These are phyloP conservation scores for Parazoanthus swiftii DNA, from an alignment of 92 coral and sea anemone species.

Conservation along the genomic window DNA sequence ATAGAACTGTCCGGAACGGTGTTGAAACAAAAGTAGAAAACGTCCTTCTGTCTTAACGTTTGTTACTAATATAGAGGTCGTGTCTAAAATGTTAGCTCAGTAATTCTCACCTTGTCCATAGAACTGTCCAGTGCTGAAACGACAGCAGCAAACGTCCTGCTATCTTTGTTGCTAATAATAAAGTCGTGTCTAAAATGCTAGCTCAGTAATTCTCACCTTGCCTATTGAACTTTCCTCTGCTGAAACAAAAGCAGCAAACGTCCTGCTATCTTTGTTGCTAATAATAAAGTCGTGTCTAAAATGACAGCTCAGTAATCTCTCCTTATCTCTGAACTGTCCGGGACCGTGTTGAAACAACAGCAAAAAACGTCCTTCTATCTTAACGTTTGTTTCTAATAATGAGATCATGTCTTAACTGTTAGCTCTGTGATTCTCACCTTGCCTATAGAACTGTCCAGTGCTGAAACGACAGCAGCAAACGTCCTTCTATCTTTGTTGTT, in stretches of 20 bases:
- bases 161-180: conserved; percentile 50
- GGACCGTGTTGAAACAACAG: too few species aligned
- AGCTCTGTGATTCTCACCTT: conserved; percentile 51
- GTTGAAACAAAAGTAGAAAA: too few species aligned
- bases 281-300: too few species aligned
- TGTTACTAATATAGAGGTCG: not conserved
- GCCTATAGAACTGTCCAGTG: conserved; percentile 69
- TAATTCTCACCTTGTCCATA: conserved; percentile 63
- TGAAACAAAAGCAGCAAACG: conserved; percentile 79
- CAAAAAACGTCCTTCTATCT: too few species aligned
- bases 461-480: conserved; percentile 81
- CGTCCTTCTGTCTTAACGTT: too few species aligned
- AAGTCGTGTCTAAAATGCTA: too few species aligned
- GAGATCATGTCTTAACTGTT: too few species aligned
- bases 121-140: conserved; percentile 69
- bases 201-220: too few species aligned
- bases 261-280: conserved; percentile 44
- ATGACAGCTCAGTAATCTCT: too few species aligned
- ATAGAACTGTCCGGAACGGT: too few species aligned
- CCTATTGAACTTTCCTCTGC: conserved; percentile 51
- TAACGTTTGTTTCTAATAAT: not conserved
- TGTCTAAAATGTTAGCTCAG: not conserved
- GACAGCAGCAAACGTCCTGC: conserved; percentile 85
- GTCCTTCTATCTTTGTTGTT: conserved; percentile 59
- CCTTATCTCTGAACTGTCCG: too few species aligned